Evolutionary conservation across 1,140 invertebrate species (phyloP), one percentile per base, ranked within the genome.

Genomic region (Trinorchestia longiramus): DNA sequence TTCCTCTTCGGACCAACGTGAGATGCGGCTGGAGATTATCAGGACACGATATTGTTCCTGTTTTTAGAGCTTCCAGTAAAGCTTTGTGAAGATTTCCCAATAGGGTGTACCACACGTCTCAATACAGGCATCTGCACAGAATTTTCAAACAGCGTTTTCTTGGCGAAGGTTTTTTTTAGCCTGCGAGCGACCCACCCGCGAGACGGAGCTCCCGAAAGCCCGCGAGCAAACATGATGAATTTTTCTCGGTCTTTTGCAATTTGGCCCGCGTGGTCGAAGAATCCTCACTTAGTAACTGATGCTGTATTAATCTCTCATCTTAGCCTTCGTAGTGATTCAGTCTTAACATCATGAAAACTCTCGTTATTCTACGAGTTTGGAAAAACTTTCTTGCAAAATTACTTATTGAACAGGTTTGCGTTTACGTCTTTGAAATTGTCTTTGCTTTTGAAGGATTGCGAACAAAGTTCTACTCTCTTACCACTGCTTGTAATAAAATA

Each of bases 21-120:
- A 77, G 41, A 91, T 4, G 88, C 88, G 15, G 88, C 88, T 8
- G 0, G 88, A 41, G 88, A 91, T 42, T 94, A 94, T 43, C 43
- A 94, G 41, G 41, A 94, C 43, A 47, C 44, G 43, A 94, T 94
- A 94, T 45, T 94, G 92, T 45, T 94, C 44, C 41, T 94, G 92
- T 43, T 94, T 94, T 45, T 45, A 92, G 40, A 28, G 62, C 43
- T 28, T 44, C 88, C 41, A 19, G 41, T 40, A 44, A 45, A 94
- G 92, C 43, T 94, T 94, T 94, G 92, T 47, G 43, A 94, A 94
- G 92, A 94, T 94, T 94, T 94, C 92, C 92, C 92, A 94, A 94
- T 94, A 94, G 92, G 44, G 92, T 47, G 92, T 43, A 94, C 92
- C 43, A 43, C 44, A 47, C 92, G 92, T 94, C 92, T 94, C 92